These are phyloP conservation scores for Colistium nudipinnis DNA, from an alignment of 2,113 vertebrate species.

Conservation along the genomic window DNA sequence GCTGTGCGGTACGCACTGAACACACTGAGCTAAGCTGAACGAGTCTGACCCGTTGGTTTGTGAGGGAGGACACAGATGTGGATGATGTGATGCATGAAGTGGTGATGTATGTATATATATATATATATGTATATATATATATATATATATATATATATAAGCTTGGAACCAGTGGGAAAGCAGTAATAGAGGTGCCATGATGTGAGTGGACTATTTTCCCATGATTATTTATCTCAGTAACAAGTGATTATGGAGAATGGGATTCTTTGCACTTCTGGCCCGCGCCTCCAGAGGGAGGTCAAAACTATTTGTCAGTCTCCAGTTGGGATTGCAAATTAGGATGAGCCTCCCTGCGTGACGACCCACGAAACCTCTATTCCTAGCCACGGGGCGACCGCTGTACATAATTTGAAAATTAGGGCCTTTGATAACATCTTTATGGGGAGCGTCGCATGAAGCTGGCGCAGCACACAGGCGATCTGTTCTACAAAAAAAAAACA, in stretches of 20 bases:
- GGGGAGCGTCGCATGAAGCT: constrained; percentile 58
- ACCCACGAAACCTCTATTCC: constrained; percentile 74
- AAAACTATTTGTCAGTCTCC: constrained; percentile 86
- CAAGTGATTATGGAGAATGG: constrained; percentile 74
- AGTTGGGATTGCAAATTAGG: constrained; percentile 84
- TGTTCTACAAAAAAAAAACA: not conserved
- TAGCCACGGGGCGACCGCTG: constrained; percentile 74
- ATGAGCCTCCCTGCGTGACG: constrained; percentile 81
- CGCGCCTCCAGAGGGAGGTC: constrained; percentile 84
- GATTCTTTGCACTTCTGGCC: constrained; percentile 79
- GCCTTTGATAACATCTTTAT: constrained; percentile 73
- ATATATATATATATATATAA: constrained; percentile 39
- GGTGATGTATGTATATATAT: not conserved
- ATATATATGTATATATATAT: constrained; percentile 42
- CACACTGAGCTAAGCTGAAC: constrained; percentile 44
- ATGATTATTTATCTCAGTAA: constrained; percentile 76
- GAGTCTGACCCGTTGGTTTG: constrained; percentile 19
- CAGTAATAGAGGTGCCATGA: constrained; percentile 43
- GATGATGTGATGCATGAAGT: constrained; percentile 47
- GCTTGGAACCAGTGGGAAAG: constrained; percentile 39
- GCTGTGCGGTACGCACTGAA: constrained; percentile 61
- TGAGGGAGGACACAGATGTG: constrained; percentile 31
- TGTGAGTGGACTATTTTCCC: constrained; percentile 66
- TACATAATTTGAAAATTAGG: constrained; percentile 76
- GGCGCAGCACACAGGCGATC: constrained; percentile 28